A percentile compares a stretch with the other conserved stretches of the same genome.
Conservation (phyloP, 2,888 invertebrate genomes). For the Drosophila mulleri region DNA sequence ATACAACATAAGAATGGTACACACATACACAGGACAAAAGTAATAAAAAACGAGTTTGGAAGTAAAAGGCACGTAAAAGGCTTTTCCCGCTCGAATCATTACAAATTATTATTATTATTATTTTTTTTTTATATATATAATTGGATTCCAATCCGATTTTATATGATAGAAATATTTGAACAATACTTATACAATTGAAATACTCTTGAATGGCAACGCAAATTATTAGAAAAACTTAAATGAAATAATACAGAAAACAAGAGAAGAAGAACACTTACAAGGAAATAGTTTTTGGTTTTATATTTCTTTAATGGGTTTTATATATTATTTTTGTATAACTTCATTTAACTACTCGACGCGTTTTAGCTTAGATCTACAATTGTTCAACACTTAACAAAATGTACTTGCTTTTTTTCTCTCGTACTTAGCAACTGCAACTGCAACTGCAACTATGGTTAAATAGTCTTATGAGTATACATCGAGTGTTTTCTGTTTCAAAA, state of each 20-base stretch:
- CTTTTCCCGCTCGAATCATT: constrained; percentile 38
- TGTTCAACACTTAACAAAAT: constrained; percentile 51
- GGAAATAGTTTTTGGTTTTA: constrained; percentile 11
- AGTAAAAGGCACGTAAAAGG: constrained; percentile 75
- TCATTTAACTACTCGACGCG: constrained; percentile 57
- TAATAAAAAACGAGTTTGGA: constrained; percentile 26
- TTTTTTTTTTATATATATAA: not conserved
- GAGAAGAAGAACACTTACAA: constrained; percentile 18
- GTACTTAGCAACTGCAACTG: constrained; percentile 17
- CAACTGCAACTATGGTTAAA: constrained; percentile 32
- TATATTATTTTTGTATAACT: constrained; percentile 45
- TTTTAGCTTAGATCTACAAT: constrained; percentile 52
- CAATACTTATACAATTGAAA: constrained; percentile 32
- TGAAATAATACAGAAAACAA: constrained; percentile 22
- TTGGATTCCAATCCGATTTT: constrained; percentile 22
- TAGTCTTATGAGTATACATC: constrained; percentile 47
- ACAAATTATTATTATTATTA: not conserved
- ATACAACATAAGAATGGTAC: constrained; percentile 10
- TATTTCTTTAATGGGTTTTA: constrained; percentile 37
- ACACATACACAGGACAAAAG: constrained; percentile 50
- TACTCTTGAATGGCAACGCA: constrained; percentile 30
- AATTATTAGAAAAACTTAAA: constrained; percentile 35
- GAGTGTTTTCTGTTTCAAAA: constrained; percentile 41
- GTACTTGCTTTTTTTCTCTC: constrained; percentile 21
- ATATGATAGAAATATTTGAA: constrained; percentile 82